Evolutionary conservation across 2,888 invertebrate genomes (phyloP).

Genomic region (Eristalis tenax): DNA sequence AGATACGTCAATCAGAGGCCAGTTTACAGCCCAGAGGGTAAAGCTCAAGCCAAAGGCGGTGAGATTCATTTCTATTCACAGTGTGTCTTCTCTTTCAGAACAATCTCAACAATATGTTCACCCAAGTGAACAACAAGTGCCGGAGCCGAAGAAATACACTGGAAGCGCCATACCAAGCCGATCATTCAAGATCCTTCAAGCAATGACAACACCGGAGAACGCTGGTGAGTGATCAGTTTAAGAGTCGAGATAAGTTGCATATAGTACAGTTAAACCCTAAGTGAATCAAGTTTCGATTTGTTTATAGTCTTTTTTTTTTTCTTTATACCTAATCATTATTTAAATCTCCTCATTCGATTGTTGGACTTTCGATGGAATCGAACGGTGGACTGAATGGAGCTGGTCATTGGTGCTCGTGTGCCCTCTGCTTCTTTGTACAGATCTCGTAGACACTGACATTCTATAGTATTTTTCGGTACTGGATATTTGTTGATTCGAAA

Average conservation of each 20-base stretch:
- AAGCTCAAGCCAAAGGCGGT: background rate
- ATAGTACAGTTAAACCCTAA: conserved; percentile 54
- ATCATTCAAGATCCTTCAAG: conserved; percentile 90
- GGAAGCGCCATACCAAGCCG: conserved; percentile 91
- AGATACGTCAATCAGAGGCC: conserved; percentile 78
- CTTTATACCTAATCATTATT: conserved; percentile 14
- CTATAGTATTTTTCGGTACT: too few species aligned
- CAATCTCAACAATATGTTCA: conserved; percentile 82
- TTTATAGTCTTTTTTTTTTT: conserved; percentile 46
- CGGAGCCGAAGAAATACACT: conserved; percentile 87
- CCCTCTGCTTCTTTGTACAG: too few species aligned
- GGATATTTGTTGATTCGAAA: too few species aligned
- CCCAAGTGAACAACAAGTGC: conserved; percentile 86
- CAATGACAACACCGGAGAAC: conserved; percentile 88
- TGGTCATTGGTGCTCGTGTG: too few species aligned
- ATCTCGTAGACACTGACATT: too few species aligned
- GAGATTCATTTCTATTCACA: background rate
- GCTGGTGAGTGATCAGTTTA: conserved; percentile 83
- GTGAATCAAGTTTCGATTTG: conserved; percentile 58
- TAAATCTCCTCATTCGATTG: conserved; percentile 9
- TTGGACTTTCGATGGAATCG: conserved; percentile 35
- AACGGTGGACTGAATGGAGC: background rate
- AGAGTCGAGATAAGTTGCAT: conserved; percentile 13
- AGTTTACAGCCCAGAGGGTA: conserved; percentile 75
- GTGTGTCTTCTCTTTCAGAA: conserved; percentile 74